Percentiles rank a stretch among this genome's conserved stretches.
These are phyloP conservation scores for Daboia siamensis DNA, from an alignment of 2,113 vertebrate genomes.

Conservation along the genomic window DNA sequence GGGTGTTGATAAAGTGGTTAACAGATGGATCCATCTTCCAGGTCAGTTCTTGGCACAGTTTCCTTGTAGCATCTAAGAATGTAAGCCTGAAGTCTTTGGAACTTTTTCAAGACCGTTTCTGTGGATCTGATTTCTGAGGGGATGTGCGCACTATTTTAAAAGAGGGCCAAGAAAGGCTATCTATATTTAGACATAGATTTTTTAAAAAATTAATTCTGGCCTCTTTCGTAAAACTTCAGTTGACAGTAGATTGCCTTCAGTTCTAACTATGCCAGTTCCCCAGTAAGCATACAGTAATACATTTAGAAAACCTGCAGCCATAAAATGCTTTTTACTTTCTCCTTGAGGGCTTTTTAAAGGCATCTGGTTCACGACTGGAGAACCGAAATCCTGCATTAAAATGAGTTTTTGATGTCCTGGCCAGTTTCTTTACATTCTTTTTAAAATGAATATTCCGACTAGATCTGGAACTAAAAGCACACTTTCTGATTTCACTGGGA, in stretches of 20 bases:
- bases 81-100: neutral
- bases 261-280: neutral
- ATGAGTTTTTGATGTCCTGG: neutral
- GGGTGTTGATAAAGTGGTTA: neutral
- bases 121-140: neutral
- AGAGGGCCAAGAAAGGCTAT: neutral
- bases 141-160: neutral
- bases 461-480: neutral
- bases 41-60: neutral
- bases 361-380: neutral
- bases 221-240: neutral
- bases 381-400: neutral
- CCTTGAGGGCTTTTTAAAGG: neutral
- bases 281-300: neutral
- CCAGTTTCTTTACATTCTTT: neutral
- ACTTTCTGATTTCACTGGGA: neutral
- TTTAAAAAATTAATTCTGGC: neutral
- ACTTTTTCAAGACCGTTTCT: neutral
- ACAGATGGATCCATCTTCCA: neutral
- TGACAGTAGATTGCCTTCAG: neutral
- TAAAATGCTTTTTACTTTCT: neutral
- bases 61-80: neutral
- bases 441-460: neutral
- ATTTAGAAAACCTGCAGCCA: neutral
- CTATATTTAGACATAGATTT: neutral